Percentiles rank a stretch among this genome's conserved stretches.
These are phyloP conservation scores for Caenorhabditis sp. DNA, from an alignment of 2,888 invertebrate genomes.

Conservation along the genomic window DNA sequence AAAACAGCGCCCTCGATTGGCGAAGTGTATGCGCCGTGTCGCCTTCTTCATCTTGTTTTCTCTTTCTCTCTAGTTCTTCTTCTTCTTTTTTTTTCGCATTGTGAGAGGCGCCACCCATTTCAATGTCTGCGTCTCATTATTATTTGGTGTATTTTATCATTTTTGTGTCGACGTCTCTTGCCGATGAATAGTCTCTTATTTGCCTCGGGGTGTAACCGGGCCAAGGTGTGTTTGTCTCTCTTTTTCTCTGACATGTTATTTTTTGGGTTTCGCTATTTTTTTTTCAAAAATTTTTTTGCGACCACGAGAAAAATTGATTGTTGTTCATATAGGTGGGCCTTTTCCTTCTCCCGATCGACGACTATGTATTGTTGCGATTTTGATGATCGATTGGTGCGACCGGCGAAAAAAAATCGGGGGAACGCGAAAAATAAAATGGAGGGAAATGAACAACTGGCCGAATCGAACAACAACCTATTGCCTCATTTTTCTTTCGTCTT, in stretches of 20 bases:
- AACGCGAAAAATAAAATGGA: background rate
- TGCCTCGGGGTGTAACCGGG: background rate
- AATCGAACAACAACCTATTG: no score
- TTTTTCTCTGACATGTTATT: background rate
- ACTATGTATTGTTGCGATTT: no score
- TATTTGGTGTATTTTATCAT: background rate
- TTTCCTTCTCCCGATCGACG: no score
- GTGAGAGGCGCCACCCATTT: background rate
- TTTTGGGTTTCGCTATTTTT: background rate
- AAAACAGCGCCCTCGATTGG: constrained; percentile 1
- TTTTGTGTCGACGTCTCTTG: background rate
- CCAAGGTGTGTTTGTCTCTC: background rate
- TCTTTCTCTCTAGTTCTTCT: background rate
- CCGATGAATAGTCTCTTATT: background rate
- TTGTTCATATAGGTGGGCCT: no score
- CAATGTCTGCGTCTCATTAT: background rate
- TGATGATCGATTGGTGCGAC: background rate
- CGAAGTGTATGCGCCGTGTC: background rate
- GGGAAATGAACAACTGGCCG: background rate
- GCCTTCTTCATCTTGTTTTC: background rate
- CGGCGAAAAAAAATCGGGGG: background rate
- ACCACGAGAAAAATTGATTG: background rate
- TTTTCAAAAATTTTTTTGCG: constrained; percentile 1
- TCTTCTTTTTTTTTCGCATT: no score
- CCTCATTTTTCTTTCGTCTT: no score